Base-by-base conservation (phyloP, 2,888 invertebrate species). In the Busseola fusca region DNA sequence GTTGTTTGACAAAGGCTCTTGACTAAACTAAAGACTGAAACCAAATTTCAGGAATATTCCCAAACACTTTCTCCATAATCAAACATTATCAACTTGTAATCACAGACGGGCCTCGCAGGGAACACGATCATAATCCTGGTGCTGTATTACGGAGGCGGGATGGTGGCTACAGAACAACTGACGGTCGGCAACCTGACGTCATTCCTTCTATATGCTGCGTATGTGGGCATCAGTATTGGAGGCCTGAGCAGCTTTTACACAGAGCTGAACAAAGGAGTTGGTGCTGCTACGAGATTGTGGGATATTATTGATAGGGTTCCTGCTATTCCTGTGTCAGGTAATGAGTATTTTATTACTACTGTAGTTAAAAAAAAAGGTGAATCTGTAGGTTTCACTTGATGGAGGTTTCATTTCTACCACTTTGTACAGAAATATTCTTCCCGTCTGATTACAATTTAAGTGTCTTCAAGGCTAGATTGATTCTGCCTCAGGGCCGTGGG, bases 201-300 rank as follows among this genome's bases (percentile, higher is more conserved):
- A 0, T 99, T 99, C 93, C 96, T 99, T 18, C 93, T 99, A 21
- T 99, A 99, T 89, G 99, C 99, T 0, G 98, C 98, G 0, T 99
- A 99, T 87, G 98, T 99, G 25, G 99, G 98, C 18, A 97, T 99
- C 45, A 98, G 99, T 54, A 97, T 99, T 54, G 97, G 98, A 62
- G 98, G 99, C 18, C 91, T 99, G n/a, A 98, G 98, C 62, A 98
- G 97, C 83, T 99, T 99, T 92, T 99, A 99, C 90, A 97, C 98
- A 0, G 99, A 99, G 89, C 91, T 99, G 78, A 99, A 99, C 94
- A 98, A 98, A 89, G 99, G 99, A 0, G 93, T 99, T 5, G 99
- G 99, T 0, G 99, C 99, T 0, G 98, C 98, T 5, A 96, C 97
- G 0, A 96, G 99, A 68, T 95, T 99, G 37, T 99, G 98, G 97